Percentiles rank a stretch among this genome's conserved stretches.
Evolutionary conservation across 2,113 vertebrate species (phyloP).

Genomic region (Actenoides lindsayi): DNA sequence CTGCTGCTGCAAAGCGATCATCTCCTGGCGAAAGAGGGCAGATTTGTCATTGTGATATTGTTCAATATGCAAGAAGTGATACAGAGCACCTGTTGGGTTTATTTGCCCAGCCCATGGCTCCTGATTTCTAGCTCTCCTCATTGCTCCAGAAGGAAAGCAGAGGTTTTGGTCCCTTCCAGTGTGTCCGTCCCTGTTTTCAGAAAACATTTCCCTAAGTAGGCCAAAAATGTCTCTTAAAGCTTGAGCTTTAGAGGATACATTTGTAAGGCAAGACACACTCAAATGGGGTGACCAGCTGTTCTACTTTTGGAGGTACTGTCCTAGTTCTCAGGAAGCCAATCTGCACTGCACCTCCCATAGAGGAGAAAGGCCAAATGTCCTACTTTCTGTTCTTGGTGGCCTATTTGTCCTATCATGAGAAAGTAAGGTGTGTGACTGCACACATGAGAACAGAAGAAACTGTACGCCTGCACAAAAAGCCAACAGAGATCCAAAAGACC

Average conservation of each 20-base stretch:
- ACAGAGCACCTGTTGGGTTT: background rate
- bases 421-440: background rate
- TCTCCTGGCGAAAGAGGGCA: background rate
- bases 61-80: background rate
- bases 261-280: slow-evolving; percentile 5
- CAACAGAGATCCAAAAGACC: background rate
- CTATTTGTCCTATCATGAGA: slow-evolving; percentile 39
- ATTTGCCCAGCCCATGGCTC: background rate
- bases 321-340: slow-evolving; percentile 50
- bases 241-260: slow-evolving; percentile 37
- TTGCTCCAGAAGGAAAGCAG: background rate
- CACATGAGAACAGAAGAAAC: background rate
- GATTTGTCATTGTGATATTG: background rate
- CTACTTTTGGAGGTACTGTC: slow-evolving; percentile 47
- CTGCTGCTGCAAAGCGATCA: background rate
- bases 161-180: background rate
- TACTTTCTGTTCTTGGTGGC: slow-evolving; percentile 49
- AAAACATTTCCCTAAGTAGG: slow-evolving; percentile 48
- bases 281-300: slow-evolving; percentile 45
- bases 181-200: slow-evolving; percentile 15
- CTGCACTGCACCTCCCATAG: slow-evolving; percentile 29
- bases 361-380: slow-evolving; percentile 42
- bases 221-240: slow-evolving; percentile 21
- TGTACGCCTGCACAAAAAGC: background rate
- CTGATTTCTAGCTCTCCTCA: background rate